Base-by-base conservation (phyloP, 2,113 vertebrate species). In the Sapajus apella region DNA sequence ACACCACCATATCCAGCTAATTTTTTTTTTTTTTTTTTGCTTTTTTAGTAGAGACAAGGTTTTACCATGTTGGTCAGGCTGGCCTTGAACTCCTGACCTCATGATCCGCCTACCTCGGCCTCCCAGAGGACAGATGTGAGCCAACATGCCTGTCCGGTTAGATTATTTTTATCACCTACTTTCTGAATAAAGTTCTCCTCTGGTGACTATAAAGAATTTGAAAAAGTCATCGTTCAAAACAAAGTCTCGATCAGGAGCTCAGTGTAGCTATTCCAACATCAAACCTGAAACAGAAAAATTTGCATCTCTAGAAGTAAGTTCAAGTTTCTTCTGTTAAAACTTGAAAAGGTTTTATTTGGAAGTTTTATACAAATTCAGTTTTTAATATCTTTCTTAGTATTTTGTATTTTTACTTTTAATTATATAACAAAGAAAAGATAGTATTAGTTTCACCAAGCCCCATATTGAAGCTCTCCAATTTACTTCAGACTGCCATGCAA, bases 311-410 rank as follows among this genome's bases (percentile, higher is more conserved):
- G 82, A 91, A 52, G 47, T 3, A 66, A 92, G 40, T 10, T 95
- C 87, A 79, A 50, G 25, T 89, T 94, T 90, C 73, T 90, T 27
- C 64, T 89, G n/a, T 79, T 84, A 92, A 90, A 90, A 56, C 32
- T 82, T 81, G 16, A 61, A 61, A 72, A 72, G 27, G 66, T 77
- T 88, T 88, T 84, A 95, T 81, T 81, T 91, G 40, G 20, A 79
- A 73, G 14, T 32, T 83, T 50, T 94, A 86, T 64, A 90, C 5
- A 87, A 86, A 90, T 37, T 79, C 35, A 61, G 32, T n/a, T 21
- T 50, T 82, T 87, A 68, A 35, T 87, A 55, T 92, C 21, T 79
- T 50, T 37, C 64, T 58, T 18, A 85, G 13, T 79, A 90, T 3
- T 90, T 90, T 73, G 12, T 58, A 94, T 68, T 70, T 70, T 77